phyloP scores from a whole-genome alignment of 2,797 vertebrate genomes.

The Sebastes nivosus region DNA sequence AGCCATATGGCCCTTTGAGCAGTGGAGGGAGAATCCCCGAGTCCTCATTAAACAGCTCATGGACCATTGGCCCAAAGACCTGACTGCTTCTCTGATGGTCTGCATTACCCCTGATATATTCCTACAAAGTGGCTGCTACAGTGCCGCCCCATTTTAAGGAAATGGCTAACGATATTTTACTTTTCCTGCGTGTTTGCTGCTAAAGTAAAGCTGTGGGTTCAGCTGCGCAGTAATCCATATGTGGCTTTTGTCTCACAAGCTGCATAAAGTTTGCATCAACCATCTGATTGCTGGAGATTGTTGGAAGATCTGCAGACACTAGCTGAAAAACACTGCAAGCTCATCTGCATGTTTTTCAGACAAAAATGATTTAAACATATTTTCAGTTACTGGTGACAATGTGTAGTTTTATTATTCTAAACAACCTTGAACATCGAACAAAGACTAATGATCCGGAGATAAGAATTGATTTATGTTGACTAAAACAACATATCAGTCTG shows the following conservation, averaged over 20 bases:
- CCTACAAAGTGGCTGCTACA: conserved; percentile 33
- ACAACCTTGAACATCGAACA: not conserved
- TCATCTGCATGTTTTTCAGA: not conserved
- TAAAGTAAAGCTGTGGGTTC: not conserved
- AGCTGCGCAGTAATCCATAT: not conserved
- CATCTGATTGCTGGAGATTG: not conserved
- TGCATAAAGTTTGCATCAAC: not conserved
- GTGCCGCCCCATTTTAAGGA: conserved; percentile 4
- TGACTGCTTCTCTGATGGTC: conserved; percentile 58
- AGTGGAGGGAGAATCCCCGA: conserved; percentile 64
- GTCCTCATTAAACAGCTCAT: conserved; percentile 76
- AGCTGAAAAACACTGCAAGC: not conserved
- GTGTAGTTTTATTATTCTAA: not conserved
- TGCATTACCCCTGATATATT: conserved; percentile 66
- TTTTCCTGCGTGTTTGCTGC: conserved; percentile 17
- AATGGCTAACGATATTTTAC: conserved; percentile 25
- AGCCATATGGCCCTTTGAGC: conserved; percentile 77
- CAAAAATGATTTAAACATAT: not conserved
- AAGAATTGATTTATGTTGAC: not conserved
- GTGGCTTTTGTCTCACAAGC: not conserved
- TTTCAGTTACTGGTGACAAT: not conserved
- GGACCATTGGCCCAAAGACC: conserved; percentile 74
- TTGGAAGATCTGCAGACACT: not conserved
- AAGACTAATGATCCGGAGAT: not conserved
- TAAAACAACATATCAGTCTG: not conserved